These are phyloP conservation scores for Eira barbara DNA, from an alignment of 2,113 vertebrate genomes.

Conservation along the genomic window DNA sequence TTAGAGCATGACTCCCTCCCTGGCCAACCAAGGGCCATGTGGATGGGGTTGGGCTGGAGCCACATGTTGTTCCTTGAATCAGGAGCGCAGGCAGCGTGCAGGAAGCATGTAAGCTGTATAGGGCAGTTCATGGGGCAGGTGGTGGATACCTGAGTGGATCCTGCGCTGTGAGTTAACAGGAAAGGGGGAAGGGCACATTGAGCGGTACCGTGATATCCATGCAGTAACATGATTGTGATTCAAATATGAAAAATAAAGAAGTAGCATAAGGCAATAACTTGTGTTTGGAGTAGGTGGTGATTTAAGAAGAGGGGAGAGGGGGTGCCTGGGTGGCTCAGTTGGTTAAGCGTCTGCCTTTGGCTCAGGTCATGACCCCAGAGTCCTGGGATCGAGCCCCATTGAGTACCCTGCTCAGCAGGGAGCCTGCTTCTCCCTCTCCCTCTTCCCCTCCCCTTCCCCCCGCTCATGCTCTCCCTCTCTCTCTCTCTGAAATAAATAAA, in stretches of 20 bases:
- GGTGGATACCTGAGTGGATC: too few species aligned
- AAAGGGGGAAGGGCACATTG: neutral
- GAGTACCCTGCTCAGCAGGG: neutral
- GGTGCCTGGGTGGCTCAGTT: neutral
- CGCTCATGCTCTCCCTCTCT: neutral
- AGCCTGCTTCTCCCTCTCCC: neutral
- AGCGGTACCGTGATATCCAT: fast-evolving
- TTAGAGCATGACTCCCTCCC: neutral
- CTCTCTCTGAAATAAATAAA: neutral
- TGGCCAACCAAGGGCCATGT: neutral
- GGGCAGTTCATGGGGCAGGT: neutral
- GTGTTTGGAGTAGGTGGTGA: neutral
- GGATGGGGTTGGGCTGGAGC: neutral
- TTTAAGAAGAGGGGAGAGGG: neutral
- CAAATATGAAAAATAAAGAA: neutral
- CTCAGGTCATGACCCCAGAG: neutral
- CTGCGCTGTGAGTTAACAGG: neutral
- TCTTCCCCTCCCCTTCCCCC: neutral
- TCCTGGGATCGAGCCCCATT: neutral
- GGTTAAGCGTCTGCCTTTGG: neutral
- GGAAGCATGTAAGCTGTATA: fast-evolving
- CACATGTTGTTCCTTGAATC: neutral
- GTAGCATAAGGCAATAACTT: neutral
- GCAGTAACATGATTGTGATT: neutral
- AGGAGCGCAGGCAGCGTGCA: neutral